phyloP scores from a whole-genome alignment of 2,113 vertebrate genomes.

The Cryptotis parvus region DNA sequence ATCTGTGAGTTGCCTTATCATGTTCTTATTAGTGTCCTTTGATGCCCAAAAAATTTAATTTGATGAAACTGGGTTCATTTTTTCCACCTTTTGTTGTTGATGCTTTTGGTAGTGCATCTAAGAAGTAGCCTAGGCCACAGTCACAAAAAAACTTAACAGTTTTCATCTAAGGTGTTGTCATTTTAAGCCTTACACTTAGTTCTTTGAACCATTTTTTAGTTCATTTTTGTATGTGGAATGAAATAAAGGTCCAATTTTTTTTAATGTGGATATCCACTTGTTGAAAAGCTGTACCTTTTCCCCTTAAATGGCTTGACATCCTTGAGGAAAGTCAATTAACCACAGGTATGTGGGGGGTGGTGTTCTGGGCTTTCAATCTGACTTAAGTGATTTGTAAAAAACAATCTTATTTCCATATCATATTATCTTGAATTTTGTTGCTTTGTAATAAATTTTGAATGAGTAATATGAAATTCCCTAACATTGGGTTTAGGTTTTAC shows the following conservation, averaged over 20 bases:
- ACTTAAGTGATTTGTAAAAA: not conserved
- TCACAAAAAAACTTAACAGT: not conserved
- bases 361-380: not conserved
- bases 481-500: too few species aligned
- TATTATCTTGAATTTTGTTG: not conserved
- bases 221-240: not conserved
- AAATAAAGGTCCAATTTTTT: not conserved
- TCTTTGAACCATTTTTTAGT: not conserved
- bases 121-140: not conserved
- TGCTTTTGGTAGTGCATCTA: not conserved
- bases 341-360: not conserved
- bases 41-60: not conserved
- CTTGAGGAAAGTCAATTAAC: not conserved
- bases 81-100: not conserved
- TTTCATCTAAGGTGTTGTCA: not conserved
- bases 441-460: not conserved
- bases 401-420: not conserved
- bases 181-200: too few species aligned
- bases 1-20: not conserved
- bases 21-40: not conserved
- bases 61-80: not conserved
- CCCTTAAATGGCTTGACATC: not conserved
- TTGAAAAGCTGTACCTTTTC: not conserved
- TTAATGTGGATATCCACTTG: not conserved
- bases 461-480: not conserved